Evolutionary conservation across 2,888 invertebrate genomes (phyloP), one percentile per base, ranked within the genome.

Genomic region (Drosophila falleni): DNA sequence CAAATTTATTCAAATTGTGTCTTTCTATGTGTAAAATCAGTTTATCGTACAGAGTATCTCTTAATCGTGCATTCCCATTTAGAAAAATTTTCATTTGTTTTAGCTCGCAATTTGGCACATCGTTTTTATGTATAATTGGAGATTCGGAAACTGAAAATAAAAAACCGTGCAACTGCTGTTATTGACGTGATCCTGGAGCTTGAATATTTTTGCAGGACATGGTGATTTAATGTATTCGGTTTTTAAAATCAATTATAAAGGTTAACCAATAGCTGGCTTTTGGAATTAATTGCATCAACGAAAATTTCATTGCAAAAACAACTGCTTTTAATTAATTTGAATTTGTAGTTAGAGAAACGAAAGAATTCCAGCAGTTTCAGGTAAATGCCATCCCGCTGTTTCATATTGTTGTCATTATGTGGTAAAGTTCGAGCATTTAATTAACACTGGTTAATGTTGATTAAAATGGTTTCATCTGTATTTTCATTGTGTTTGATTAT

Each of bases 201-300:
- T 33, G 41, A n/a, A 35, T 51, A 61, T 42, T 44, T 56, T 26
- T 49, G 10, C 15, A 13, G 23, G 0, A 42, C 23, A 62, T 70
- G 62, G 49, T 67, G 65, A 60, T 71, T 78, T 74, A 74, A 69
- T 63, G 61, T 56, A 60, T 71, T 66, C 59, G 41, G n/a, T 59
- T 65, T 60, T 59, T 23, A 44, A 82, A 84, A 84, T 77, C 67
- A 74, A 81, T 79, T 79, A 69, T 50, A 81, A 72, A 54, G 35
- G 26, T 37, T 23, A 61, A 69, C 61, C 49, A 65, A 73, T 66
- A 59, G n/a, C 8, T 54, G 55, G 58, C 47, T 44, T 44, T 29
- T 35, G 29, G 11, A 23, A 58, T 61, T 54, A 51, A 77, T 68
- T 58, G 56, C 41, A 37, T 26, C 47, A 59, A 66, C 61, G 63